phyloP scores from a whole-genome alignment of 2,797 vertebrate species.

The Otolemur crassicaudatus region DNA sequence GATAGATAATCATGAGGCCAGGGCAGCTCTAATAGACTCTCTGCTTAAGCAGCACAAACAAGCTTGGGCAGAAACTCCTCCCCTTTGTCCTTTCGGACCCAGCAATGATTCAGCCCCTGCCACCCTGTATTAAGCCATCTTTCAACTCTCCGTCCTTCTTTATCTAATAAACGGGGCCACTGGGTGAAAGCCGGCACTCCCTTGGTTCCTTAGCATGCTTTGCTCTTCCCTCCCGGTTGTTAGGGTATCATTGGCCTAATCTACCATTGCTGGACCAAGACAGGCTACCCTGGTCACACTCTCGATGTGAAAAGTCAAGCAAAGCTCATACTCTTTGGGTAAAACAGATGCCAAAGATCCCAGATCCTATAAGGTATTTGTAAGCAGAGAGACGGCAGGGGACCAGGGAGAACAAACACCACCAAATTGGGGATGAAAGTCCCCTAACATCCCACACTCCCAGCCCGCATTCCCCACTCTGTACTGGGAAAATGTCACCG shows the following conservation, averaged over 20 bases:
- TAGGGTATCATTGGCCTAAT: not conserved
- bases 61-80: not conserved
- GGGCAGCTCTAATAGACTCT: not conserved
- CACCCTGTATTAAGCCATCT: slow-evolving; percentile 17
- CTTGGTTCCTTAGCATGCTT: not conserved
- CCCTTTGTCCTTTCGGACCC: not conserved
- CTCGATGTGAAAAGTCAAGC: not conserved
- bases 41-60: not conserved
- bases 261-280: not conserved
- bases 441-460: rapidly evolving
- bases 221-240: not conserved
- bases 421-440: not conserved
- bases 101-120: slow-evolving; percentile 15
- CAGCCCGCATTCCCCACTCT: not conserved
- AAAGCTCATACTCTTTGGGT: not conserved
- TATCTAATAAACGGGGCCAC: not conserved
- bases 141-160: slow-evolving; percentile 49
- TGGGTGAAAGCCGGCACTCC: slow-evolving; percentile 23
- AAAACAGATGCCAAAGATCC: not conserved
- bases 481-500: not conserved
- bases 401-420: not conserved
- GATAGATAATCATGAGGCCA: not conserved
- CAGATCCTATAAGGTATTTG: not conserved
- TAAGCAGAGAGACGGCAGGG: not conserved
- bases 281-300: not conserved